Conservation (phyloP, 2,113 vertebrate genomes). For the Polypterus senegalus region DNA sequence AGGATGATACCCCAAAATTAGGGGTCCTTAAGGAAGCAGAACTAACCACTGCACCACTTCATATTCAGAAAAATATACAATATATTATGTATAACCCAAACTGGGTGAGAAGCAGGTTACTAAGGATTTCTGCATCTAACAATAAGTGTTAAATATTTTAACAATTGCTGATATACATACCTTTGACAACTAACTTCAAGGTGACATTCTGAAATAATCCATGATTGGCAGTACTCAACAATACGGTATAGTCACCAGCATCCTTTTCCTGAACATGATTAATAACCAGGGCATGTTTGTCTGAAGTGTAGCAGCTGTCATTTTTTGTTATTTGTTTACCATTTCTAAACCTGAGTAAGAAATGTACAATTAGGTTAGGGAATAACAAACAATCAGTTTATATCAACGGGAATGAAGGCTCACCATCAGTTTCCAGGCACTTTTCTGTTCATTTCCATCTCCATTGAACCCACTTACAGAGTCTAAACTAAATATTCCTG, state of each 20-base stretch:
- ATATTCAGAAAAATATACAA: neutral
- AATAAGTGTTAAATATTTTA: neutral
- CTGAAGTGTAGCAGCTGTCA: conserved; percentile 52
- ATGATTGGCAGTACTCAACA: conserved; percentile 42
- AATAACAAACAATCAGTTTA: no score
- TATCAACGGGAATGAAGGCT: no score
- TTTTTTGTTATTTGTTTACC: conserved; percentile 51
- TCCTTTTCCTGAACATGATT: conserved; percentile 52
- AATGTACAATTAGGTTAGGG: no score
- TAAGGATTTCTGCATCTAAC: no score
- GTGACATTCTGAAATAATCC: conserved; percentile 56
- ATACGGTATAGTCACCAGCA: conserved; percentile 63
- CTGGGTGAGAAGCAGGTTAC: neutral
- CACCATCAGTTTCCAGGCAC: no score
- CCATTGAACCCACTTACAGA: no score
- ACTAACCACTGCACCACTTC: no score
- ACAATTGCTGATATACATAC: conserved; percentile 38
- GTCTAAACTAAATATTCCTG: no score
- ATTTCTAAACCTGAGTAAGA: conserved; percentile 65
- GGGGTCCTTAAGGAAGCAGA: no score
- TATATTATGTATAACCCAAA: conserved; percentile 1
- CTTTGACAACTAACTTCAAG: conserved; percentile 57
- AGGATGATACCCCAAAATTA: no score
- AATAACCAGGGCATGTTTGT: conserved; percentile 49
- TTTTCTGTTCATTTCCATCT: no score